Conservation (phyloP, 2,888 invertebrate species). For the Drosophila sordidula region DNA sequence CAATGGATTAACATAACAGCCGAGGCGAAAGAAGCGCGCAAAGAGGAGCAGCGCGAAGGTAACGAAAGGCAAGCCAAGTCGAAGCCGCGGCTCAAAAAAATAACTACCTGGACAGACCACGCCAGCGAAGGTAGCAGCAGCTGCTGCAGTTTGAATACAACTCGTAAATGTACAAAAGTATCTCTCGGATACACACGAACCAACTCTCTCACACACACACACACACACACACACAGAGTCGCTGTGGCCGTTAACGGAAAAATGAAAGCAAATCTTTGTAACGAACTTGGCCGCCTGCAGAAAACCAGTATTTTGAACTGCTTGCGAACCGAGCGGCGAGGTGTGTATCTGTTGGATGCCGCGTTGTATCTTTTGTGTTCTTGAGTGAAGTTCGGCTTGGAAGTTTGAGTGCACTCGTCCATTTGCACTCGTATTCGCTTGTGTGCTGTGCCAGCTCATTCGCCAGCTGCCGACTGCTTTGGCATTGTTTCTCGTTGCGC, state of each 20-base stretch:
- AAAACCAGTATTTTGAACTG: conserved; percentile 72
- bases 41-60: conserved; percentile 22
- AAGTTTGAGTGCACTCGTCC: conserved; percentile 31
- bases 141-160: conserved; percentile 28
- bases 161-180: conserved; percentile 20
- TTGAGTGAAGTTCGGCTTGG: conserved; percentile 44
- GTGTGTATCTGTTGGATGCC: conserved; percentile 72
- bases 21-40: conserved; percentile 34
- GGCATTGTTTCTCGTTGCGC: conserved; percentile 4
- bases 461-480: conserved; percentile 41
- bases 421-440: conserved; percentile 7
- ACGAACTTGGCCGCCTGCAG: conserved; percentile 62
- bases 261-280: conserved; percentile 80
- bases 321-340: conserved; percentile 26
- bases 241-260: conserved; percentile 68
- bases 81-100: conserved; percentile 47
- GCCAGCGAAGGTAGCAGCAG: conserved; percentile 21
- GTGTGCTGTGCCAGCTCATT: conserved; percentile 30
- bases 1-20: conserved; percentile 71
- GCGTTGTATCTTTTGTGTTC: conserved; percentile 21
- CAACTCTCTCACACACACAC: conserved; percentile 3
- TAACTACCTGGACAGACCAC: conserved; percentile 47
- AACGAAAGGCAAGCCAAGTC: conserved; percentile 51
- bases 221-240: conserved; percentile 21
- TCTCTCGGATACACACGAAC: conserved; percentile 33